A percentile compares a stretch with the other conserved stretches of the same genome.
Conservation (phyloP, 2,113 vertebrate genomes). For the Junco hyemalis region DNA sequence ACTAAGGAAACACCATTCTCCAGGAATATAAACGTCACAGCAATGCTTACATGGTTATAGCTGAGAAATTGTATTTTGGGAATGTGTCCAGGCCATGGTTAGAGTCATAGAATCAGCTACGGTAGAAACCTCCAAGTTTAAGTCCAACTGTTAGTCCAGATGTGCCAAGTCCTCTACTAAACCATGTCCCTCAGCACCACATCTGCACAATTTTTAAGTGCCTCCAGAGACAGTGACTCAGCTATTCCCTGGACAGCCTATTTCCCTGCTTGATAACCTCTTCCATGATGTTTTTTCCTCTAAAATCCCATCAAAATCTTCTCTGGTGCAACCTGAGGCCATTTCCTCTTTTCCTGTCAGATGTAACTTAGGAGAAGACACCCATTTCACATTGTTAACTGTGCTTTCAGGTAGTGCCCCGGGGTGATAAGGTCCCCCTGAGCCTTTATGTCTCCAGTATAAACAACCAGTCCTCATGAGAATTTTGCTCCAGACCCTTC, state of each 20-base stretch:
- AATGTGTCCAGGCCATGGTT: not conserved
- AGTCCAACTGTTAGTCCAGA: not conserved
- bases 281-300: rapidly evolving
- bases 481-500: not conserved
- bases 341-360: not conserved
- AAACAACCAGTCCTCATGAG: not conserved
- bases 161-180: not conserved
- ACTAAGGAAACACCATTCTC: not conserved
- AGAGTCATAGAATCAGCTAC: not conserved
- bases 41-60: not conserved
- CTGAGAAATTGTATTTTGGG: not conserved
- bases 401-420: not conserved
- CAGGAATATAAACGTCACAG: not conserved
- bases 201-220: not conserved
- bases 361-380: not conserved
- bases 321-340: not conserved
- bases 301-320: not conserved
- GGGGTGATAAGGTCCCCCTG: too few relatives aligned
- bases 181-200: not conserved
- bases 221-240: too few relatives aligned
- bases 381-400: not conserved
- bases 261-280: not conserved
- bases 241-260: not conserved
- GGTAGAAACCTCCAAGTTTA: not conserved
- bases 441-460: not conserved